These are phyloP conservation scores for Macrobrachium rosenbergii DNA, from an alignment of 1,140 invertebrate genomes.

Conservation along the genomic window DNA sequence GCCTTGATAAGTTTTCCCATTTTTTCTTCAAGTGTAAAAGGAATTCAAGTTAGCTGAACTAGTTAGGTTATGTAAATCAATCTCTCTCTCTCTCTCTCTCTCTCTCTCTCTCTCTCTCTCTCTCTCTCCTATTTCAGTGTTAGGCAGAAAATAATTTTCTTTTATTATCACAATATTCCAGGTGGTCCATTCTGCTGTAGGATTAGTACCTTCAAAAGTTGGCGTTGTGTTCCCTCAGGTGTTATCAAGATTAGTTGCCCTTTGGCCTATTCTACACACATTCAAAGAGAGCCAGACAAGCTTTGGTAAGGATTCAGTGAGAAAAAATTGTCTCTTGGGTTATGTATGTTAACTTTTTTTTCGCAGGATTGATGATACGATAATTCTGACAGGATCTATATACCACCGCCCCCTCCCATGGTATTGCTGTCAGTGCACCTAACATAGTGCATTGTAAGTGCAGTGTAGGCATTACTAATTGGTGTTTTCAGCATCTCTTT, in stretches of 20 bases:
- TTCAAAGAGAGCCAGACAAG: conserved; percentile 77
- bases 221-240: conserved; percentile 89
- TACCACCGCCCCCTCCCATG: no score
- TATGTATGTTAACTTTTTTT: neutral
- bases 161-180: conserved; percentile 73
- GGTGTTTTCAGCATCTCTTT: no score
- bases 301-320: conserved; percentile 69
- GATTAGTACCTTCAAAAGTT: conserved; percentile 87
- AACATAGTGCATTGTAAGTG: no score
- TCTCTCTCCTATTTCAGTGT: no score
- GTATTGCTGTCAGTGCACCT: no score
- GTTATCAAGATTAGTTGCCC: conserved; percentile 88
- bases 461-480: no score
- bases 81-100: no score
- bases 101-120: no score
- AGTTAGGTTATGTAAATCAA: no score
- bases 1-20: no score
- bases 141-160: neutral
- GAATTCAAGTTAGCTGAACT: no score
- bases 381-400: neutral
- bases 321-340: neutral
- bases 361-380: neutral
- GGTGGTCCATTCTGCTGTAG: conserved; percentile 85
- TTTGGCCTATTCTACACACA: conserved; percentile 84
- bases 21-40: no score